phyloP scores from a whole-genome alignment of 2,797 vertebrate species.

The Bucorvus abyssinicus region DNA sequence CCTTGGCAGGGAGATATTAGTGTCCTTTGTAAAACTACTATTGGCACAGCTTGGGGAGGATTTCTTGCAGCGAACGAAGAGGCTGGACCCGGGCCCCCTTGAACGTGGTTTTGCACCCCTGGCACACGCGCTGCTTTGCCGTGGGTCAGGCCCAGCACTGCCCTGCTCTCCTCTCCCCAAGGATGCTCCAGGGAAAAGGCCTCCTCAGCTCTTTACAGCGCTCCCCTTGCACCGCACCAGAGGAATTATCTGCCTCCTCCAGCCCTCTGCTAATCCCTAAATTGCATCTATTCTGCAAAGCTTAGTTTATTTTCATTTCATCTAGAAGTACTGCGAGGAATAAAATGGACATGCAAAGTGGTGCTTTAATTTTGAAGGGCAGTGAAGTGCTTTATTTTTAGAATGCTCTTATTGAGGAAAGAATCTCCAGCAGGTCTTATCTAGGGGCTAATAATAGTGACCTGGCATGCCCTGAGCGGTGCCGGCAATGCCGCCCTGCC shows the following conservation, averaged over 20 bases:
- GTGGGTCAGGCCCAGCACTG: neutral
- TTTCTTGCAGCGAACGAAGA: neutral
- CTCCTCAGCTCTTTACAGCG: neutral
- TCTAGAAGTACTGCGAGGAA: constrained; percentile 14
- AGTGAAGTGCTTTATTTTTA: constrained; percentile 78
- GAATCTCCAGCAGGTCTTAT: constrained; percentile 76
- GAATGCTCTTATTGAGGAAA: constrained; percentile 74
- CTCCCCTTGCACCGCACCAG: neutral
- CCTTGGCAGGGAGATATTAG: neutral
- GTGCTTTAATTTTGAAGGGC: constrained; percentile 70
- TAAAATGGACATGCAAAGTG: constrained; percentile 46
- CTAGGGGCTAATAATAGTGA: constrained; percentile 79
- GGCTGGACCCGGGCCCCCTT: neutral
- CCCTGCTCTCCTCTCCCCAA: neutral
- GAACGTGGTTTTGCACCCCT: neutral
- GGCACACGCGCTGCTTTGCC: fast-evolving
- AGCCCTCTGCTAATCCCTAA: constrained; percentile 23
- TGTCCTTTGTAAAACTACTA: neutral
- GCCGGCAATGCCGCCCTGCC: constrained; percentile 28
- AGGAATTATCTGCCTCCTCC: constrained; percentile 46
- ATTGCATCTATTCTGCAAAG: constrained; percentile 29
- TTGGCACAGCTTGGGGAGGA: neutral
- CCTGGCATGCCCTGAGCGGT: constrained; percentile 14
- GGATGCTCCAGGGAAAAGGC: neutral
- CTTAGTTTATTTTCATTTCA: constrained; percentile 46